Conservation (phyloP, 2,797 vertebrate genomes). For the Clarias pachynema region DNA sequence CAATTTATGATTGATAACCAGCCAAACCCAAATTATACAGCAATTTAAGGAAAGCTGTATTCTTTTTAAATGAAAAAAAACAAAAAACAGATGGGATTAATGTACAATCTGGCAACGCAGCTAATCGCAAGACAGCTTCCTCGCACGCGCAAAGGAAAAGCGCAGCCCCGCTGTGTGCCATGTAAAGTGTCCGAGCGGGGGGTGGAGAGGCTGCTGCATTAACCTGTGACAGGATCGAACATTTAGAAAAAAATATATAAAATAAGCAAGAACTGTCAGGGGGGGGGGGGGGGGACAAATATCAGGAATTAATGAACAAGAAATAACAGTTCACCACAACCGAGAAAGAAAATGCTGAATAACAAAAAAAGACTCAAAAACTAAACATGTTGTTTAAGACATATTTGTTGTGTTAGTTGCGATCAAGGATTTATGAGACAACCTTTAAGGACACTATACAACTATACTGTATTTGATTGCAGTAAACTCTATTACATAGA, state of each 20-base stretch:
- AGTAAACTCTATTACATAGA: neutral
- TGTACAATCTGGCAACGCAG: slow-evolving; percentile 11
- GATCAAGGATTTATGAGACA: neutral
- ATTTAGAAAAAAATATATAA: neutral
- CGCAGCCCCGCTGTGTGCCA: neutral
- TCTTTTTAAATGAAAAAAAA: no score
- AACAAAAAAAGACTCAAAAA: neutral
- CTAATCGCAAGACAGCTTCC: neutral
- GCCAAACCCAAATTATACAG: no score
- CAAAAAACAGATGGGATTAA: no score
- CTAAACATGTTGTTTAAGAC: neutral
- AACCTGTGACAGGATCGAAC: neutral
- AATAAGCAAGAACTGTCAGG: no score
- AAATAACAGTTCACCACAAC: neutral
- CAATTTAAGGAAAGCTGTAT: neutral
- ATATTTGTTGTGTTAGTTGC: neutral
- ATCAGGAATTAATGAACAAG: neutral
- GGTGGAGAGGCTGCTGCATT: neutral
- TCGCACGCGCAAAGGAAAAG: neutral
- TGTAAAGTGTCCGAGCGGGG: neutral
- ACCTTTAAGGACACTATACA: neutral
- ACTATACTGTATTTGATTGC: no score
- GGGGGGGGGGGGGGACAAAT: no score
- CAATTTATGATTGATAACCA: neutral
- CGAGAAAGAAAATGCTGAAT: neutral